Conservation (phyloP, 2,797 vertebrate genomes). For the Fundulus diaphanus region DNA sequence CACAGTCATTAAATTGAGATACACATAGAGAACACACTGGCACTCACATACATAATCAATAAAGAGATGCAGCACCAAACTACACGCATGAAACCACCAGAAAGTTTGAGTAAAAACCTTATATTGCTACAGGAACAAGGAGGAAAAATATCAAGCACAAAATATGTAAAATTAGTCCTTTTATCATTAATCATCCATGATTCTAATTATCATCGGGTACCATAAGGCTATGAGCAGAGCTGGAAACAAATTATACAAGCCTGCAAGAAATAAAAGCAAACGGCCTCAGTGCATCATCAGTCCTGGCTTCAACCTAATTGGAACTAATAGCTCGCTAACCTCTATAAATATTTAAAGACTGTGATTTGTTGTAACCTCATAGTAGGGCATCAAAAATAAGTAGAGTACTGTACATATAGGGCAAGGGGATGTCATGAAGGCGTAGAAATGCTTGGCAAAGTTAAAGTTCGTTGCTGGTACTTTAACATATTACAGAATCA, state of each 20-base stretch:
- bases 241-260: conserved; percentile 39
- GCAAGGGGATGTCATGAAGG: conserved; percentile 9
- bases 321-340: conserved; percentile 54
- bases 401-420: conserved; percentile 30
- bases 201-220: conserved; percentile 26
- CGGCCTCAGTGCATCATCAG: conserved; percentile 13
- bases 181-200: conserved; percentile 39
- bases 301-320: conserved; percentile 43
- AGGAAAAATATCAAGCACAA: conserved; percentile 15
- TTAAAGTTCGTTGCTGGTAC: conserved; percentile 26
- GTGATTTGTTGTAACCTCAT: conserved; percentile 44
- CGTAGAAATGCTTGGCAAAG: conserved; percentile 30
- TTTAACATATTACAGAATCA: conserved; percentile 15
- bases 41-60: background rate
- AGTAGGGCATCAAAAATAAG: conserved; percentile 29
- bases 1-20: conserved; percentile 21
- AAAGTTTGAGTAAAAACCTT: background rate
- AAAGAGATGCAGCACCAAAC: background rate
- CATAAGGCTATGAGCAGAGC: conserved; percentile 17
- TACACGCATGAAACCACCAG: conserved; percentile 1
- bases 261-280: conserved; percentile 28
- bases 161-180: conserved; percentile 3
- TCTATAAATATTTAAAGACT: conserved; percentile 60
- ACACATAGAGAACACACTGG: background rate
- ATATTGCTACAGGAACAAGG: background rate